Percentiles rank a stretch among this genome's conserved stretches.
Conservation (phyloP, 2,888 invertebrate species). For the Aethes cnicana region DNA sequence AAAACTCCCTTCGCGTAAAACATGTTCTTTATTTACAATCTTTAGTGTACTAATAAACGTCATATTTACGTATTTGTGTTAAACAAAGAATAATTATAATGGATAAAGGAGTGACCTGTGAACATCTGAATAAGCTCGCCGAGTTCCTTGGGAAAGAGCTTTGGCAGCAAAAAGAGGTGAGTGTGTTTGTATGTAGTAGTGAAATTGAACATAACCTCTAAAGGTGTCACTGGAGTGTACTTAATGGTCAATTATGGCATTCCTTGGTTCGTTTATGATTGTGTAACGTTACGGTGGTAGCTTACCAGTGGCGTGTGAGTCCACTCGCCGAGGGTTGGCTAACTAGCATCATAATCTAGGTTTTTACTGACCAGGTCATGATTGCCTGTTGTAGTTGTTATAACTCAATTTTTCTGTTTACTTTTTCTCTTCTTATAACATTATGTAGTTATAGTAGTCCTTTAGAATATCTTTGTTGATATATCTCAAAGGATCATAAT, state of each 20-base stretch:
- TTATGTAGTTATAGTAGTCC: not conserved
- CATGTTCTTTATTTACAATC: slow-evolving; percentile 64
- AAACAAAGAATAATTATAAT: slow-evolving; percentile 52
- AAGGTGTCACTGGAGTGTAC: slow-evolving; percentile 45
- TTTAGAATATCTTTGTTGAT: not conserved
- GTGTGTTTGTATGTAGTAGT: slow-evolving; percentile 30
- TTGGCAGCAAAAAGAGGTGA: slow-evolving; percentile 75
- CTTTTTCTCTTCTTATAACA: not conserved
- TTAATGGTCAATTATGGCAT: slow-evolving; percentile 58
- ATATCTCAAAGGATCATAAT: too few relatives aligned
- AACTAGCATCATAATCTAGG: slow-evolving; percentile 11
- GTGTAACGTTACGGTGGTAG: slow-evolving; percentile 48
- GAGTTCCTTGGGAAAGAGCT: slow-evolving; percentile 67
- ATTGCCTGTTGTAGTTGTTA: slow-evolving; percentile 28
- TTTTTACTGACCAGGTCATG: slow-evolving; percentile 28
- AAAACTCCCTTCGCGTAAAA: slow-evolving; percentile 51
- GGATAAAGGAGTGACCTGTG: slow-evolving; percentile 77
- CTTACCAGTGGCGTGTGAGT: slow-evolving; percentile 18
- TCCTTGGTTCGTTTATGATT: slow-evolving; percentile 58
- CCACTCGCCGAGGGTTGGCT: slow-evolving; percentile 3
- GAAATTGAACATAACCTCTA: slow-evolving; percentile 65
- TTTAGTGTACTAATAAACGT: slow-evolving; percentile 53
- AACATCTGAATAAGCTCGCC: slow-evolving; percentile 72
- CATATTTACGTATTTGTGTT: slow-evolving; percentile 53
- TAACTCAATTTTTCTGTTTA: slow-evolving; percentile 17